These are phyloP conservation scores for Siniperca undulata DNA, from an alignment of 2,797 vertebrate genomes.

Conservation along the genomic window DNA sequence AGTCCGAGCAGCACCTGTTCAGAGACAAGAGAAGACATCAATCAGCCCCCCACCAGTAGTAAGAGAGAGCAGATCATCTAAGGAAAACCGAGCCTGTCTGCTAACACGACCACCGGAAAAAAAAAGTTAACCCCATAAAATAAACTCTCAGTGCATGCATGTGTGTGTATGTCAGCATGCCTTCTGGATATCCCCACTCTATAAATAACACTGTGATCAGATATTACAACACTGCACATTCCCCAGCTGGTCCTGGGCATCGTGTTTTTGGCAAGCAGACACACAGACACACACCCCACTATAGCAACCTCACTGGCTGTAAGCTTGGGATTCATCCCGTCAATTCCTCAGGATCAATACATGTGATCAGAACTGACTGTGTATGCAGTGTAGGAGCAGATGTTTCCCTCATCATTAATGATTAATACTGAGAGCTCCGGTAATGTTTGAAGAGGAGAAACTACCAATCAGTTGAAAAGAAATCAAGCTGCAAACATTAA, in stretches of 20 bases:
- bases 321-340: background rate
- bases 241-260: slow-evolving; percentile 62
- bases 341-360: slow-evolving; percentile 23
- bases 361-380: slow-evolving; percentile 18
- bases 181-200: slow-evolving; percentile 61
- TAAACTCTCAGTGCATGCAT: background rate
- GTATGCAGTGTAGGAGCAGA: background rate
- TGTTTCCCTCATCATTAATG: background rate
- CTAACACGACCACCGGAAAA: slow-evolving; percentile 13
- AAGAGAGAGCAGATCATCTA: slow-evolving; percentile 26
- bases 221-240: slow-evolving; percentile 78
- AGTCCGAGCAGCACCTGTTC: slow-evolving; percentile 27
- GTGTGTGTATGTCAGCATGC: slow-evolving; percentile 36
- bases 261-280: slow-evolving; percentile 16
- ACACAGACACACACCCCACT: background rate
- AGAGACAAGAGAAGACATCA: slow-evolving; percentile 39
- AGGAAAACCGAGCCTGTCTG: slow-evolving; percentile 42
- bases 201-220: slow-evolving; percentile 76
- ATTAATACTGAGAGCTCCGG: background rate
- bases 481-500: background rate
- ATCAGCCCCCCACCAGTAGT: background rate
- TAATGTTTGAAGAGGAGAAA: slow-evolving; percentile 18
- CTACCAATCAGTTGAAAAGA: background rate
- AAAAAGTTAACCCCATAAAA: slow-evolving; percentile 34
- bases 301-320: background rate